Evolutionary conservation across 2,113 vertebrate species (phyloP), one percentile per base, ranked within the genome.

Genomic region (Vimba vimba): DNA sequence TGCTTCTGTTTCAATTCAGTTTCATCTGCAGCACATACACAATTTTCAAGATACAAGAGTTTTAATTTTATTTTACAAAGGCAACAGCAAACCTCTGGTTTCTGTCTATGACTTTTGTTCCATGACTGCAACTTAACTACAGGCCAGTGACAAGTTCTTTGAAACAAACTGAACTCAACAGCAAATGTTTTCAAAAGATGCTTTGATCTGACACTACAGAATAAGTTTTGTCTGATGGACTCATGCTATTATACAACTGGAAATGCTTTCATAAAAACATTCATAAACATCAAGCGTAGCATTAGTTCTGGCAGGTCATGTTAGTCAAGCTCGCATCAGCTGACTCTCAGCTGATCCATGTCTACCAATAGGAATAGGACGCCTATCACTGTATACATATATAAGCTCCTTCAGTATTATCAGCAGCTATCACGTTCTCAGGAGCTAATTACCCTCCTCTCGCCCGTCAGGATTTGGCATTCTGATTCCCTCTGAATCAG

Each of bases 31-130:
- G 45, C 15, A 25, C 55, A 50, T 33, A 45, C 85, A 76, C 80
- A 82, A 79, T 90, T 83, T 86, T 89, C 88, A 21, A 68, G 90
- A 89, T 27, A 79, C 83, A 43, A 50, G 9, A 81, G 33, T 36
- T 69, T 79, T 64, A 36, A 21, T 47, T 33, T 84, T 90, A 43
- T 19, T 88, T 89, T 68, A 86, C 69, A 39, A 57, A 71, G 47
- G 30, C 74, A 6, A 25, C 11, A 73, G 12, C 15, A 55, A 62
- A 45, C 50, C 62, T 71, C 73, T 50, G 75, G 45, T 59, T 82
- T 86, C 47, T n/a, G n/a, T 83, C 33, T 79, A 27, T 66, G 5
- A n/a, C 76, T 21, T 57, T 74, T 82, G 74, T 81, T 62, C 27
- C 78, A 79, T 47, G 79, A 23, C 60, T 66, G 43, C 5, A 30